phyloP scores from a whole-genome alignment of 2,888 invertebrate species.

The Harpalus rufipes region DNA sequence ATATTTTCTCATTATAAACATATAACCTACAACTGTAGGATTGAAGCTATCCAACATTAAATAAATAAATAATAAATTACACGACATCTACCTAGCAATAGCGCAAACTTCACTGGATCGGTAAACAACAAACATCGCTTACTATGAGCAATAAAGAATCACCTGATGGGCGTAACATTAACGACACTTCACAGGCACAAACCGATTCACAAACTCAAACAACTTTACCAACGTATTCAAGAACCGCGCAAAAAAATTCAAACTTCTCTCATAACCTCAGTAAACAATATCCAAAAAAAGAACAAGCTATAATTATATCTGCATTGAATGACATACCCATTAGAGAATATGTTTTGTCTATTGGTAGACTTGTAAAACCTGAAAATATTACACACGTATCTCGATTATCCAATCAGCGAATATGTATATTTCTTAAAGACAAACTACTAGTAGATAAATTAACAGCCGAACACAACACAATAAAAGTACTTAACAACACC shows the following conservation, averaged over 20 bases:
- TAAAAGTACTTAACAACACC: slow-evolving; percentile 15
- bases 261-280: neutral
- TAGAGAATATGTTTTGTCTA: slow-evolving; percentile 19
- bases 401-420: slow-evolving; percentile 53
- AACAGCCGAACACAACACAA: slow-evolving; percentile 25
- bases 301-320: slow-evolving; percentile 23
- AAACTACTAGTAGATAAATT: slow-evolving; percentile 53
- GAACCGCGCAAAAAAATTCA: slow-evolving; percentile 2
- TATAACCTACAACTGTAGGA: neutral
- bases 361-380: slow-evolving; percentile 49
- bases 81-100: neutral
- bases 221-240: neutral
- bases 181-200: too few relatives aligned
- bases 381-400: slow-evolving; percentile 54
- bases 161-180: too few relatives aligned
- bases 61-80: neutral
- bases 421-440: slow-evolving; percentile 49
- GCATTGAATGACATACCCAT: slow-evolving; percentile 7
- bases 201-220: neutral
- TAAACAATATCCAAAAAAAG: slow-evolving; percentile 23
- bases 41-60: neutral
- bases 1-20: neutral
- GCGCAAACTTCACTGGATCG: neutral
- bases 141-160: neutral
- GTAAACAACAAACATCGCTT: neutral